Base-by-base conservation (phyloP, 35 echinoderm and acorn worm species). In the Lytechinus variegatus region DNA sequence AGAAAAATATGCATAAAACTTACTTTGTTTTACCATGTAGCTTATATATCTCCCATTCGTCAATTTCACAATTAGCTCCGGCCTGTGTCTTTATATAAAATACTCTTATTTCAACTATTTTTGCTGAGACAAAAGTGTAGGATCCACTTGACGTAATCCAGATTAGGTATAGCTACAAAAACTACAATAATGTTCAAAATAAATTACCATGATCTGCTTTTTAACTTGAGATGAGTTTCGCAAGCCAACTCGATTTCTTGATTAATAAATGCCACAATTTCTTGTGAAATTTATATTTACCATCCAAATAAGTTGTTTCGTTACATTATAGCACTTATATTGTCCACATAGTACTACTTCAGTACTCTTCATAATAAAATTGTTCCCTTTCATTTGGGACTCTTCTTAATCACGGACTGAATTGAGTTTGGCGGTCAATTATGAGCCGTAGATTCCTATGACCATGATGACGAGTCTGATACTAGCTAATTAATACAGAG, bases 371-470 rank as follows among this genome's bases (percentile, higher is more conserved):
- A 79, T n/a, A 24, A 44, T 44, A 44, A 44, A 44, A 79, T 24
- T 79, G 66, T 24, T 79, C 66, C 21, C 66, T 79, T 79, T 79
- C 66, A 8, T 24, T 24, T 24, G 66, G 5, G 14, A 79, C 19
- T 79, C 66, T 24, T 24, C 19, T 79, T 79, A 79, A 79, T 79
- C 21, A 24, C 66, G 12, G 4, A 2, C 14, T 24, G n/a, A 79
- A 16, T 79, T 19, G 52, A 90, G 9, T 90, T 52, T 5, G 33
- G 88, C 88, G 88, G 88, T 90, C 88, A 90, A 90, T 90, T 90
- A 90, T 90, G 87, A 44, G 88, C 10, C 29, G 52, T 90, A 21
- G 88, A 90, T 90, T 21, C 14, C 29, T 5, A 13, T 13, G 56
- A 9, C 33, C 33, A 44, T 44, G 33, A 2, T 28, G 8, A 33